A percentile compares a stretch with the other conserved stretches of the same genome.
These are phyloP conservation scores for Manacus vitellinus DNA, from an alignment of 2,113 vertebrate species.

Conservation along the genomic window DNA sequence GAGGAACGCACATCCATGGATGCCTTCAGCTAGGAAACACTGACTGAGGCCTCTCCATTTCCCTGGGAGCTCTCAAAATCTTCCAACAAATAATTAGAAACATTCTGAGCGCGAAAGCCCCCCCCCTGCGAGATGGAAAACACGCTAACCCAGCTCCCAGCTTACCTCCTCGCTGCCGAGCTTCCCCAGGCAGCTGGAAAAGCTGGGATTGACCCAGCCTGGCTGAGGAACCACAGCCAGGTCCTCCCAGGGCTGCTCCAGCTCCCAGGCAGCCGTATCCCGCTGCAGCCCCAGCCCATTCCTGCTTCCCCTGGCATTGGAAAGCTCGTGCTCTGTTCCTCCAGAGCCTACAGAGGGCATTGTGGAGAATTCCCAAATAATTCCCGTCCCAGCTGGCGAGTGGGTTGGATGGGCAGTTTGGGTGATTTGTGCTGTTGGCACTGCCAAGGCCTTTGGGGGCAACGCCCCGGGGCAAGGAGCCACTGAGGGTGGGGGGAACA, in stretches of 20 bases:
- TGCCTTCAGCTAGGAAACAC: conserved; percentile 51
- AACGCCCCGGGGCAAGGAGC: not conserved
- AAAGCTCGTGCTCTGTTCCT: not conserved
- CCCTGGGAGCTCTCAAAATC: conserved; percentile 1
- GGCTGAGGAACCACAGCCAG: not conserved
- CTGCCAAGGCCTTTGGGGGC: not conserved
- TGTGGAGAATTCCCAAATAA: not conserved
- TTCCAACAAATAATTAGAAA: conserved; percentile 36
- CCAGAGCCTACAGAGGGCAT: not conserved
- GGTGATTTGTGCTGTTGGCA: not conserved
- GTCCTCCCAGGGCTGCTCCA: accelerated
- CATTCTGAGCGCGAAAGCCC: not conserved
- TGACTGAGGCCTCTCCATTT: conserved; percentile 6
- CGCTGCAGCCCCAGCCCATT: not conserved
- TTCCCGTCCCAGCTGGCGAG: accelerated
- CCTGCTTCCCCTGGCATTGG: not conserved
- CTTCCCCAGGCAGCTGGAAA: not conserved
- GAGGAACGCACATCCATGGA: not conserved
- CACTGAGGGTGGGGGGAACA: not conserved
- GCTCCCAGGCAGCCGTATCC: not conserved
- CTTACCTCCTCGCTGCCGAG: not conserved
- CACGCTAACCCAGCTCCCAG: not conserved
- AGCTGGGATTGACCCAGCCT: not conserved
- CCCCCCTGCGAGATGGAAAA: not conserved
- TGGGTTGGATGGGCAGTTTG: not conserved